Base-by-base conservation (phyloP, 2,113 vertebrate genomes). In the Pachycephala philippinensis region DNA sequence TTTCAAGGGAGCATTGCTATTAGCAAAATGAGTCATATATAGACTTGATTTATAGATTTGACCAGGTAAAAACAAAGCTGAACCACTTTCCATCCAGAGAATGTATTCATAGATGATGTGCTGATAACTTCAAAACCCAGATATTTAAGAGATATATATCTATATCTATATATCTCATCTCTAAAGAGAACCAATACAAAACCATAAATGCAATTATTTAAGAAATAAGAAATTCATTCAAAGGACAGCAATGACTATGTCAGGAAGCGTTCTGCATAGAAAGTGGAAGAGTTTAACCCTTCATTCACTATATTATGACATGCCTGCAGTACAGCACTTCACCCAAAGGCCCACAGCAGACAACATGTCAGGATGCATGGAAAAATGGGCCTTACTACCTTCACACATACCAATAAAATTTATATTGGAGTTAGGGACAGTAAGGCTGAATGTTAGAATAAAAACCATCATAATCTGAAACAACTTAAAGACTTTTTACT, bases 11-110 rank as follows among this genome's bases (percentile, higher is more conserved):
- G n/a, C 27, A 69, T 5, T 77, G 87, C 54, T 45, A 42, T 90
- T 79, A 93, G 60, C 28, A 95, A 93, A 94, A 91, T 78, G 53
- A 90, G 64, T 88, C 71, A 91, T 74, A 69, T 74, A 44, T 5
- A 78, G 47, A 87, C 79, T 23, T 65, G 72, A 91, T 74, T 78
- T 70, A 61, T 11, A 81, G 52, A 85, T 77, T 45, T 74, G 76
- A 81, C 44, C 64, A 91, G 78, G 78, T 89, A 53, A 89, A 84
- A 87, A 40, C 31, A 61, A 89, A 87, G 64, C n/a, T 63, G 76
- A 75, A 60, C 22, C 31, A 33, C 27, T 63, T 84, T 47, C 60
- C 74, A 91, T 59, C 13, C n/a, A 49, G 10, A 84, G 12, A 71
- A 59, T 52, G 13, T 18, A 65, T 75, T 75, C 65, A 44, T 0